Percentiles rank a stretch among this genome's conserved stretches.
These are phyloP conservation scores for Drosophila persimilis DNA, from an alignment of 1,140 invertebrate species.

Conservation along the genomic window DNA sequence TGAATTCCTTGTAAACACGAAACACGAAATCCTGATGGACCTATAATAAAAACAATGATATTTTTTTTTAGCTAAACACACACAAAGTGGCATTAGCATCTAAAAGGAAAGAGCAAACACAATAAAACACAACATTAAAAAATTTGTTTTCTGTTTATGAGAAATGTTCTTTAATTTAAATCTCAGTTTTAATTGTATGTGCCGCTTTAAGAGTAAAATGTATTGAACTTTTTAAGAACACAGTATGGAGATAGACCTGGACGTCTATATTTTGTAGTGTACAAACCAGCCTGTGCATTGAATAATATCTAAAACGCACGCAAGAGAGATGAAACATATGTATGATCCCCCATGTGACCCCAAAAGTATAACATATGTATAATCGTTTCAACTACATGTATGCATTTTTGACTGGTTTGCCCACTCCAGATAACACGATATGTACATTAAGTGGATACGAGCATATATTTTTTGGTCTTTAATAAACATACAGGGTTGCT, in stretches of 20 bases:
- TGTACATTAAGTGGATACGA: conserved; percentile 50
- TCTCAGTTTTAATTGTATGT: conserved; percentile 6
- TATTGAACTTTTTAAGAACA: conserved; percentile 10
- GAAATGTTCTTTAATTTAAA: not conserved
- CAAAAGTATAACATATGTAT: not conserved
- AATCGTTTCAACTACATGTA: conserved; percentile 17
- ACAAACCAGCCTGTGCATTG: conserved; percentile 27
- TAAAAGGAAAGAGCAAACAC: conserved; percentile 40
- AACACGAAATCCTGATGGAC: conserved; percentile 16
- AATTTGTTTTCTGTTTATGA: conserved; percentile 5
- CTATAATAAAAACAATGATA: conserved; percentile 32
- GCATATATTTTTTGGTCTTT: conserved; percentile 63
- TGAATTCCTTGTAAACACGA: conserved; percentile 14
- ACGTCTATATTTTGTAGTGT: conserved; percentile 28
- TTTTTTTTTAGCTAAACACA: conserved; percentile 33
- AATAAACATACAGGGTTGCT: conserved; percentile 77
- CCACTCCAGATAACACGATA: conserved; percentile 9
- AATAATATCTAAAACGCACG: not conserved
- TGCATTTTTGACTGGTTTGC: conserved; percentile 1
- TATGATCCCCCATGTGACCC: no score
- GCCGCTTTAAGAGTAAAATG: not conserved
- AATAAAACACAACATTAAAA: conserved; percentile 28
- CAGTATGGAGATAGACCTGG: not conserved
- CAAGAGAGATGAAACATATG: no score
- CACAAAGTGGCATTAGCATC: conserved; percentile 55